phyloP scores from a whole-genome alignment of 2,113 vertebrate genomes.

The Cyprinodon brontotheroides region DNA sequence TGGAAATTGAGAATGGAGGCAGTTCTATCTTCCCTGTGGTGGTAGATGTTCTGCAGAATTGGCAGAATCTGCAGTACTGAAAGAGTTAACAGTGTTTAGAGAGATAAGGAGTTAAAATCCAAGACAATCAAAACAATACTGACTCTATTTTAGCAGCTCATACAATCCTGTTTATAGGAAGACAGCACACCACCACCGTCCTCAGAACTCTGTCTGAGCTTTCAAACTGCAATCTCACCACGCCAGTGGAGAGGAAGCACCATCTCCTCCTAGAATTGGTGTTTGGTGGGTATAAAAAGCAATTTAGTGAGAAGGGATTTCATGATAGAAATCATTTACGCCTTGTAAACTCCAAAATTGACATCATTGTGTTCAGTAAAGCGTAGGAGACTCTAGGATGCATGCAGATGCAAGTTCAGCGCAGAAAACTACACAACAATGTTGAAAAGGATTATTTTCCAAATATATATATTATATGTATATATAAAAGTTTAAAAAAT shows the following conservation, averaged over 20 bases:
- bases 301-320: neutral
- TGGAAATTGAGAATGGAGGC: too few species aligned
- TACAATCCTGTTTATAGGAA: neutral
- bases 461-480: neutral
- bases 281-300: neutral
- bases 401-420: neutral
- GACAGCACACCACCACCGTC: neutral
- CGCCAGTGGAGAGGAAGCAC: neutral
- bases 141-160: neutral
- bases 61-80: neutral
- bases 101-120: neutral
- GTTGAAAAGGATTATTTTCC: neutral
- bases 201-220: neutral
- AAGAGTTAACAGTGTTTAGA: neutral
- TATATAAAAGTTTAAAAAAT: neutral
- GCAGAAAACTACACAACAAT: neutral
- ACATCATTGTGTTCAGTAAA: neutral
- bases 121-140: neutral
- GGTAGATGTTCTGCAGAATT: too few species aligned
- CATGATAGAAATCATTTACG: neutral
- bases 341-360: constrained; percentile 1
- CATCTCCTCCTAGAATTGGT: neutral
- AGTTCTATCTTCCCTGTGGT: too few species aligned
- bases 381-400: neutral
- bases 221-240: neutral